phyloP scores from a whole-genome alignment of 2,113 vertebrate species.

The Empidonax traillii region DNA sequence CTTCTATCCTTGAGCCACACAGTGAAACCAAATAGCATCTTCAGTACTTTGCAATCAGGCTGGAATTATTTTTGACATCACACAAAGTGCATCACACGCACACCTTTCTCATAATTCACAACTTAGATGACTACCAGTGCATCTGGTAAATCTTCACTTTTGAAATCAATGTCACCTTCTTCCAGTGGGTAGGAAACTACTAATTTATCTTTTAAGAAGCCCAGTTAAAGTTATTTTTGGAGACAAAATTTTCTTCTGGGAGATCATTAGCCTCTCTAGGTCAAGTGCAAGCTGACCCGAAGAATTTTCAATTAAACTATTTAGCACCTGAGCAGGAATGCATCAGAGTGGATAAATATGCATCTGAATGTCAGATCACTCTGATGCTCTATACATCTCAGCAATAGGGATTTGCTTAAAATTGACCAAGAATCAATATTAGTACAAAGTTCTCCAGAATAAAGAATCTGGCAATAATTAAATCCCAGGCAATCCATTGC shows the following conservation, averaged over 20 bases:
- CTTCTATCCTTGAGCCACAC: background rate
- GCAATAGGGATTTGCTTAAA: background rate
- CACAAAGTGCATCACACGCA: accelerated
- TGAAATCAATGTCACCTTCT: background rate
- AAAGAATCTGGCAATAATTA: background rate
- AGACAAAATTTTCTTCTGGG: background rate
- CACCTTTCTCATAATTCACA: background rate
- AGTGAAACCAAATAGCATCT: background rate
- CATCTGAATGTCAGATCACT: background rate
- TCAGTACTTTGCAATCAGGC: background rate
- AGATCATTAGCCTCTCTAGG: background rate
- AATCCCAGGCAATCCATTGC: background rate
- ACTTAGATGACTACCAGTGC: background rate
- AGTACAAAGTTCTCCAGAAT: background rate
- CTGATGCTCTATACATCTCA: background rate
- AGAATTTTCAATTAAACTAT: background rate
- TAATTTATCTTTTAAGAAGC: background rate
- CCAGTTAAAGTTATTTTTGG: background rate
- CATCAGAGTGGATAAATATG: background rate
- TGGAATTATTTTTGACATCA: background rate
- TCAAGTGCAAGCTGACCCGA: background rate
- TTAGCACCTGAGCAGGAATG: background rate
- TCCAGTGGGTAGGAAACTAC: background rate
- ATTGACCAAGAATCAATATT: background rate
- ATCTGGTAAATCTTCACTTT: background rate